Percentiles rank a stretch among this genome's conserved stretches.
These are phyloP conservation scores for Acleris literana DNA, from an alignment of 2,888 invertebrate species.

Conservation along the genomic window DNA sequence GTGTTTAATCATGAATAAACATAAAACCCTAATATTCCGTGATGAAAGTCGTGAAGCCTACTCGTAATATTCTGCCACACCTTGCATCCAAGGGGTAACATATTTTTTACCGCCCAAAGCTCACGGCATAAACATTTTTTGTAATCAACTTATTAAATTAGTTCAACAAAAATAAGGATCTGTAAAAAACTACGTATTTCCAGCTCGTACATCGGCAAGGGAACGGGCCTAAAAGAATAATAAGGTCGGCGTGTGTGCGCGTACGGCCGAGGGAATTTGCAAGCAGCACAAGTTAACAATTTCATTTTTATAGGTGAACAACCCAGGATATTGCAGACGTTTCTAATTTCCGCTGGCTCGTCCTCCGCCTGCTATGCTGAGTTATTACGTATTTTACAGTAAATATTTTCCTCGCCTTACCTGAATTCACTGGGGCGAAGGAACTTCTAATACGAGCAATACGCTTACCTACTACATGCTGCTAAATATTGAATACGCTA, in stretches of 20 bases:
- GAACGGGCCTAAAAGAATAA: slow-evolving; percentile 26
- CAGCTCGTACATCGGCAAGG: not conserved
- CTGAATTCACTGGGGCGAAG: slow-evolving; percentile 17
- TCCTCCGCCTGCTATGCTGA: slow-evolving; percentile 44
- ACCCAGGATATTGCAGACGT: slow-evolving; percentile 62
- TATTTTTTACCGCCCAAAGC: too few species aligned
- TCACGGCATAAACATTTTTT: too few species aligned
- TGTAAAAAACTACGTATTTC: too few species aligned
- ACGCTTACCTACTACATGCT: not conserved
- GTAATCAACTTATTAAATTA: too few species aligned
- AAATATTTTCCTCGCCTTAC: slow-evolving; percentile 51
- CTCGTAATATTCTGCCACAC: too few species aligned
- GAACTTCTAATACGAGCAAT: slow-evolving; percentile 7
- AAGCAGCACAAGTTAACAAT: slow-evolving; percentile 51
- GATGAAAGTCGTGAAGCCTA: too few species aligned
- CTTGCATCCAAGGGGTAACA: too few species aligned
- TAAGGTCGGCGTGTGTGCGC: slow-evolving; percentile 16
- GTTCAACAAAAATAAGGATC: too few species aligned
- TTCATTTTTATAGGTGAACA: slow-evolving; percentile 60
- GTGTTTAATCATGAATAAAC: too few species aligned
- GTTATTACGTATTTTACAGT: slow-evolving; percentile 59
- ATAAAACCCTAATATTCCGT: too few species aligned
- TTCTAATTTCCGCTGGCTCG: slow-evolving; percentile 64
- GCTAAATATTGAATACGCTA: slow-evolving; percentile 3
- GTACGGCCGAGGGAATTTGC: slow-evolving; percentile 28